Conservation (phyloP, 1,140 invertebrate genomes). For the Neomicropteryx cornuta region DNA sequence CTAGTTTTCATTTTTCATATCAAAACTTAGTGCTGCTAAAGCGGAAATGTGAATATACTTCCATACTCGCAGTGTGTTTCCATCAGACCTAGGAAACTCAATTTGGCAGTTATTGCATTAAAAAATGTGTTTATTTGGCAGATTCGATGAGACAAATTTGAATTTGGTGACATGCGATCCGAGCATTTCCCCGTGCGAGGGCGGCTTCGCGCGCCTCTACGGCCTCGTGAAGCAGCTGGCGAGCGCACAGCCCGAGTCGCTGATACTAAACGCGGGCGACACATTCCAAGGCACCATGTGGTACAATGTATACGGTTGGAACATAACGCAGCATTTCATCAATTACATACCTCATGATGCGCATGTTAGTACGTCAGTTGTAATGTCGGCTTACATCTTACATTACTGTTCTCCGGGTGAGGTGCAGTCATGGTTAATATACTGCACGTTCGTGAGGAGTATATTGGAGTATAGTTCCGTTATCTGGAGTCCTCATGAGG, state of each 20-base stretch:
- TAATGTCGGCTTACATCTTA: neutral
- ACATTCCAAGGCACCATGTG: constrained; percentile 79
- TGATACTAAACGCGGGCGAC: constrained; percentile 75
- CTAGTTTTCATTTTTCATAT: neutral
- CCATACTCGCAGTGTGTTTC: neutral
- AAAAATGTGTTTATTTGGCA: constrained; percentile 18
- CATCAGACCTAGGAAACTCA: neutral
- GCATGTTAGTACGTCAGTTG: constrained; percentile 48
- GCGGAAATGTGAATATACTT: constrained; percentile 3
- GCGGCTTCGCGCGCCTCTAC: constrained; percentile 60
- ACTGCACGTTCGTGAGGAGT: too few species aligned
- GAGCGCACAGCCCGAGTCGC: constrained; percentile 46
- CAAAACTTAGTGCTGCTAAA: constrained; percentile 2
- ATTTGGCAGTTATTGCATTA: constrained; percentile 3
- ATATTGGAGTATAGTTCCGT: neutral
- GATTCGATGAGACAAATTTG: constrained; percentile 58
- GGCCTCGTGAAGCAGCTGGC: constrained; percentile 41
- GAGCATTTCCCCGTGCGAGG: constrained; percentile 41
- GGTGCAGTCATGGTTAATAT: neutral
- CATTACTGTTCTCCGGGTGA: neutral
- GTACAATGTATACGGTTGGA: constrained; percentile 69
- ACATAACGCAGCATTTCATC: constrained; percentile 61
- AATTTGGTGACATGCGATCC: constrained; percentile 48
- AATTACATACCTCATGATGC: constrained; percentile 67
- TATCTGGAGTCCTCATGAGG: neutral